A percentile compares a stretch with the other conserved stretches of the same genome.
phyloP scores from a whole-genome alignment of 2,888 invertebrate genomes.

The Priocnemis perturbator region DNA sequence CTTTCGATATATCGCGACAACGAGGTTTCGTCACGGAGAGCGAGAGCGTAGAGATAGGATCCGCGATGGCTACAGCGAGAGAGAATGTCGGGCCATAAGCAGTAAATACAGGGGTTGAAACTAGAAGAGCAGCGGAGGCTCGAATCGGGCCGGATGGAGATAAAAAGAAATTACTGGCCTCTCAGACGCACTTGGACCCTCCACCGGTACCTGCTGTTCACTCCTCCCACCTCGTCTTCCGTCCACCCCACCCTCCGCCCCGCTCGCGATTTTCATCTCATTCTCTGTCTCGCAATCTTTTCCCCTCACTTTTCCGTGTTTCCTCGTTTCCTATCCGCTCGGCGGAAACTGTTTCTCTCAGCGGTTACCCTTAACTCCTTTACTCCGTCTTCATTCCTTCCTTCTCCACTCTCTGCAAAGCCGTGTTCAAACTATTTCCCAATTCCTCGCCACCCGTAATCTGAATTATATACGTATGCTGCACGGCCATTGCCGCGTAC shows the following conservation, averaged over 20 bases:
- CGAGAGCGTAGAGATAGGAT: no score
- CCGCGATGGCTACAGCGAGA: no score
- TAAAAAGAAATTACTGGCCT: constrained; percentile 66
- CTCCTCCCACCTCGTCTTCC: background rate
- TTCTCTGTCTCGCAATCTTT: constrained; percentile 7
- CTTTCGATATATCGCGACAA: no score
- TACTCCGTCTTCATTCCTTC: constrained; percentile 21
- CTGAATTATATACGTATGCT: constrained; percentile 58
- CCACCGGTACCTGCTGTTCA: constrained; percentile 11
- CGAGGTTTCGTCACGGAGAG: no score
- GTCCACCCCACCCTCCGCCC: constrained; percentile 11
- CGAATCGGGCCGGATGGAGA: constrained; percentile 54
- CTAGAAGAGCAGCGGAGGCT: constrained; percentile 28
- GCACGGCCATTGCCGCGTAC: constrained; percentile 32
- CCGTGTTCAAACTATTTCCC: constrained; percentile 45
- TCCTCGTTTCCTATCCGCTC: constrained; percentile 21
- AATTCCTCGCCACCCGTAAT: constrained; percentile 48
- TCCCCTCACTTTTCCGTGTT: constrained; percentile 15
- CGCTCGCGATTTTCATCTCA: constrained; percentile 1
- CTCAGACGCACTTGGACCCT: constrained; percentile 55
- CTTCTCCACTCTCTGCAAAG: constrained; percentile 14
- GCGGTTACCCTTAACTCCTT: constrained; percentile 10
- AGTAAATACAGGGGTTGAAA: constrained; percentile 57
- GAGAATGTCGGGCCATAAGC: constrained; percentile 38
- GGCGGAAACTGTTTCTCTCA: background rate